phyloP scores from a whole-genome alignment of 2,888 invertebrate species.

The Clivina fossor region DNA sequence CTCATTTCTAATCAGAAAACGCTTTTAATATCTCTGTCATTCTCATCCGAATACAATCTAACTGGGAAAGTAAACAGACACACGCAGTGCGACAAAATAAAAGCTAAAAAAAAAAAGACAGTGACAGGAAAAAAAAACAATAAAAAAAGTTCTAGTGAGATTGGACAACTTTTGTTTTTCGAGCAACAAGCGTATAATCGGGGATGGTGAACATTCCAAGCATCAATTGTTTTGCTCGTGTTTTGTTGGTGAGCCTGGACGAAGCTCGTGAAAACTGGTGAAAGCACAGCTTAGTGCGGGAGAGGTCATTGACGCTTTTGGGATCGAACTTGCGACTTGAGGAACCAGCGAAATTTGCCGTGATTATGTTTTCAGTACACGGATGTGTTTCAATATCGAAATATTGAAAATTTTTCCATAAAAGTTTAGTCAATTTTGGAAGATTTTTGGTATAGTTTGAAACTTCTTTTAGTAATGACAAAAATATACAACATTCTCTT shows the following conservation, averaged over 20 bases:
- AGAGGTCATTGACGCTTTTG: slow-evolving; percentile 20
- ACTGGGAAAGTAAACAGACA: too few species aligned
- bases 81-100: background rate
- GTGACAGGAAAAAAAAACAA: background rate
- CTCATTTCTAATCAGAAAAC: background rate
- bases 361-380: too few species aligned
- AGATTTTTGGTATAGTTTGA: too few species aligned
- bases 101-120: background rate
- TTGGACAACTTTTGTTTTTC: slow-evolving; percentile 15
- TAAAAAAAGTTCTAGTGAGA: slow-evolving; percentile 1
- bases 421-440: too few species aligned
- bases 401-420: too few species aligned
- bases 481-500: too few species aligned
- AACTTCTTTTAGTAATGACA: too few species aligned
- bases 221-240: slow-evolving; percentile 19
- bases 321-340: slow-evolving; percentile 2
- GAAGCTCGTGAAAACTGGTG: background rate
- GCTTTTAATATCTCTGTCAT: slow-evolving; percentile 9
- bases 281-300: slow-evolving; percentile 10
- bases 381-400: too few species aligned
- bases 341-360: background rate
- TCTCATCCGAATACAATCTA: too few species aligned
- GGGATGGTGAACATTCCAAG: slow-evolving; percentile 3
- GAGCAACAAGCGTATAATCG: background rate
- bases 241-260: slow-evolving; percentile 8